Percentiles rank a stretch among this genome's conserved stretches.
These are phyloP conservation scores for Eurytoma adleriae DNA, from an alignment of 2,888 invertebrate genomes.

Conservation along the genomic window DNA sequence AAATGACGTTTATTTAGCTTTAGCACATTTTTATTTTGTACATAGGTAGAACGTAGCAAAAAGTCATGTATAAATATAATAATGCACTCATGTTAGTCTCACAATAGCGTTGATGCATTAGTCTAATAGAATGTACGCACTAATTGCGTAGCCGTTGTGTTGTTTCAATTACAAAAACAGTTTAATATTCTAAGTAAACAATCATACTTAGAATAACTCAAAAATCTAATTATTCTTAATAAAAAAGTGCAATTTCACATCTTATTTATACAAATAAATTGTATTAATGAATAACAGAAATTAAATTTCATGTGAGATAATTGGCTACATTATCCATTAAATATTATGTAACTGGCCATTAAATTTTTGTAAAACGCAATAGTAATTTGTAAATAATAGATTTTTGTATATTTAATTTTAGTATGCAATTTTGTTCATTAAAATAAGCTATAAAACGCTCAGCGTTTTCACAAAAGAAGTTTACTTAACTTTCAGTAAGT, in stretches of 20 bases:
- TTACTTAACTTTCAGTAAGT: not conserved
- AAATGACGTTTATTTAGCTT: slow-evolving; percentile 43
- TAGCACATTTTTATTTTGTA: slow-evolving; percentile 50
- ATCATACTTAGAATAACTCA: not conserved
- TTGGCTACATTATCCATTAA: too few relatives aligned
- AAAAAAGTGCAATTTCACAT: not conserved
- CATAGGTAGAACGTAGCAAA: slow-evolving; percentile 66
- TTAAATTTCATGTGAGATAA: not conserved
- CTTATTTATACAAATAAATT: not conserved
- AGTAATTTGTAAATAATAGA: not conserved
- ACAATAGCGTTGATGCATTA: slow-evolving; percentile 35
- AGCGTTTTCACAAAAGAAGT: slow-evolving; percentile 10
- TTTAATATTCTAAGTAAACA: not conserved
- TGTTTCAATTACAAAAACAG: not conserved
- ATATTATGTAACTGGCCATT: slow-evolving; percentile 11
- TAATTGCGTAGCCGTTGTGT: slow-evolving; percentile 25
- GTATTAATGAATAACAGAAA: not conserved
- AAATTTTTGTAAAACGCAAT: slow-evolving; percentile 4
- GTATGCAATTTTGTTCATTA: not conserved
- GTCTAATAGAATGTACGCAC: slow-evolving; percentile 23
- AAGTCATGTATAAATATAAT: slow-evolving; percentile 67
- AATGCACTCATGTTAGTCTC: slow-evolving; percentile 54
- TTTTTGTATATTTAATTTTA: too few relatives aligned
- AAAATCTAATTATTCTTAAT: not conserved
- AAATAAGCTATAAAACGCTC: slow-evolving; percentile 32